Percentiles rank a stretch among this genome's conserved stretches.
Evolutionary conservation across 2,797 vertebrate species (phyloP).

Genomic region (Lutjanus campechanus): DNA sequence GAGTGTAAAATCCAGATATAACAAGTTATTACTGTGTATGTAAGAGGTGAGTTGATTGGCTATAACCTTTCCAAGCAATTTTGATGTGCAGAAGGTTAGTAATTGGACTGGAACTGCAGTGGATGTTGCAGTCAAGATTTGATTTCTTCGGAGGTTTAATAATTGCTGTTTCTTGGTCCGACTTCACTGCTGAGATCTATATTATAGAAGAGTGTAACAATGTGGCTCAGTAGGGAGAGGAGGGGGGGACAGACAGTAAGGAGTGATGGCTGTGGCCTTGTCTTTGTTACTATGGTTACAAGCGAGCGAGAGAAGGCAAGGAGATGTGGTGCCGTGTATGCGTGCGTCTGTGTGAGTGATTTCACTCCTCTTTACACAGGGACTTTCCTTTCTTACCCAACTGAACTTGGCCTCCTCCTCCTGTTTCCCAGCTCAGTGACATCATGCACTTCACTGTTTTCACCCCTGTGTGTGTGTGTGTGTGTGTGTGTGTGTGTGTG

Average conservation of each 20-base stretch:
- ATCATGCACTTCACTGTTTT: slow-evolving; percentile 22
- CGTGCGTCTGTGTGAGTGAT: slow-evolving; percentile 22
- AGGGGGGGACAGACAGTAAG: slow-evolving; percentile 7
- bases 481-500: slow-evolving; percentile 87
- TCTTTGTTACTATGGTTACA: slow-evolving; percentile 64
- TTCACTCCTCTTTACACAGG: slow-evolving; percentile 57
- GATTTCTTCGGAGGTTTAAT: neutral
- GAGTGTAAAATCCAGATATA: neutral
- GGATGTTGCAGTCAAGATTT: neutral
- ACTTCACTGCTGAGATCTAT: neutral
- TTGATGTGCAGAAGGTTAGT: neutral
- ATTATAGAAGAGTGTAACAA: neutral
- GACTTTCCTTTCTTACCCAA: slow-evolving; percentile 72
- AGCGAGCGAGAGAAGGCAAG: slow-evolving; percentile 3
- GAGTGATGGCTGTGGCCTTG: slow-evolving; percentile 18
- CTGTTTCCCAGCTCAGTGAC: slow-evolving; percentile 17
- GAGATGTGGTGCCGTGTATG: neutral
- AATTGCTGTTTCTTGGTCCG: neutral
- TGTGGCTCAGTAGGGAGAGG: neutral
- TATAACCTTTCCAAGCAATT: neutral
- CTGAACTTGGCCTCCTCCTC: slow-evolving; percentile 4
- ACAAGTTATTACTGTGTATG: neutral
- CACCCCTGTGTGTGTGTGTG: neutral
- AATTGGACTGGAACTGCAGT: neutral
- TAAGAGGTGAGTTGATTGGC: neutral